phyloP scores from a whole-genome alignment of 2,797 vertebrate species.

The Sebastes umbrosus region DNA sequence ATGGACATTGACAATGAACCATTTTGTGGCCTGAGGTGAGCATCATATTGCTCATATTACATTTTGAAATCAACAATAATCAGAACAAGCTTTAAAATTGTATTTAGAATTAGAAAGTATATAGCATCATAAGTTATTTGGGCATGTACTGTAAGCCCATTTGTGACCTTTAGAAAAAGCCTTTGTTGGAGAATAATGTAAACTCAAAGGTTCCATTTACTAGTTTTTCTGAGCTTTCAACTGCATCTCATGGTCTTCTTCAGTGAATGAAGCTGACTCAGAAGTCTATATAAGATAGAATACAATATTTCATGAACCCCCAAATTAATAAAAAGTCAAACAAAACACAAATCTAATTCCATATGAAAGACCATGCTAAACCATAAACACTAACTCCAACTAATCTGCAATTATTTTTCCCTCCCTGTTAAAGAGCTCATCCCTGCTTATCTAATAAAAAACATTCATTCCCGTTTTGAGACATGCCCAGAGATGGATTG shows the following conservation, averaged over 20 bases:
- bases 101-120: not conserved
- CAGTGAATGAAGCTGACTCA: not conserved
- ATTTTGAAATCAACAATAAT: not conserved
- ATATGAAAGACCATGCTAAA: slow-evolving; percentile 13
- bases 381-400: slow-evolving; percentile 21
- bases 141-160: not conserved
- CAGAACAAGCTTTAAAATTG: rapidly evolving
- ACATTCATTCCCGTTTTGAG: slow-evolving; percentile 36
- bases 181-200: not conserved
- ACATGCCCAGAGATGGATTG: slow-evolving; percentile 49
- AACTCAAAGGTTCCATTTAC: not conserved
- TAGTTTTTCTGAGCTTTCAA: not conserved
- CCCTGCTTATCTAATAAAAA: slow-evolving; percentile 55
- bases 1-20: not conserved
- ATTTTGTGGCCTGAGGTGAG: rapidly evolving
- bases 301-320: not conserved
- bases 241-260: not conserved
- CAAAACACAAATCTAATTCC: slow-evolving; percentile 4
- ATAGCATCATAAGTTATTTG: not conserved
- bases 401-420: slow-evolving; percentile 45
- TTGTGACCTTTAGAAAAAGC: not conserved
- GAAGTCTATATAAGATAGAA: not conserved
- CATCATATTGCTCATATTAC: not conserved
- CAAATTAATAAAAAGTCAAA: slow-evolving; percentile 24
- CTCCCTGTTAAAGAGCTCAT: slow-evolving; percentile 34